These are phyloP conservation scores for Accipiter virgatus DNA, from an alignment of 2,113 vertebrate species.

Conservation along the genomic window DNA sequence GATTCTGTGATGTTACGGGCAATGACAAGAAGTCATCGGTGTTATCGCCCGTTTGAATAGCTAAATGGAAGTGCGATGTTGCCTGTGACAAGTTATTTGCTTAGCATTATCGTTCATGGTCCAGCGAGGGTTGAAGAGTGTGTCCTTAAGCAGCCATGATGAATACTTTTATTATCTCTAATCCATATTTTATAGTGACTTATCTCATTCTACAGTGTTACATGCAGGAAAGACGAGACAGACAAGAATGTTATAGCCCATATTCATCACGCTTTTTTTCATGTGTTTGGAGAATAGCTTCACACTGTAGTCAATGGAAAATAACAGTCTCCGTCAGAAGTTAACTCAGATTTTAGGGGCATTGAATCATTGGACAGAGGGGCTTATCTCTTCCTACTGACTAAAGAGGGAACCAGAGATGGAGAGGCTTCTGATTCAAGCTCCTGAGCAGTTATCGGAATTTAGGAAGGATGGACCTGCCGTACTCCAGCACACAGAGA, in stretches of 20 bases:
- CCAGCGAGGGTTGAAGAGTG: neutral
- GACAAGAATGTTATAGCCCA: neutral
- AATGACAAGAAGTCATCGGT: neutral
- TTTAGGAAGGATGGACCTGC: neutral
- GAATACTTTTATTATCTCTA: neutral
- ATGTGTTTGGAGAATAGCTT: neutral
- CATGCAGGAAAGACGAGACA: rapidly evolving
- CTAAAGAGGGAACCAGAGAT: neutral
- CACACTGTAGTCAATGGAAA: neutral
- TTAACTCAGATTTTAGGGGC: neutral
- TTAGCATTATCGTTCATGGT: neutral
- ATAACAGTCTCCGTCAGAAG: neutral
- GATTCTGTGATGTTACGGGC: neutral
- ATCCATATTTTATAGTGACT: neutral
- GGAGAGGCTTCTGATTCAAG: neutral
- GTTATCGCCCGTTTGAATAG: neutral
- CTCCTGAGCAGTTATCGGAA: neutral
- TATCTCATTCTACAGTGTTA: neutral
- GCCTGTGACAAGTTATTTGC: constrained; percentile 17
- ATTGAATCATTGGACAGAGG: neutral
- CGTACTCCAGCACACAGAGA: neutral
- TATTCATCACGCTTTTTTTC: neutral
- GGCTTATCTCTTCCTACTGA: neutral
- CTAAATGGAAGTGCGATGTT: neutral
- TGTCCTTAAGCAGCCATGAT: neutral